Evolutionary conservation across 1,140 invertebrate genomes (phyloP), one percentile per base, ranked within the genome.

Genomic region (Lethrus apterus): DNA sequence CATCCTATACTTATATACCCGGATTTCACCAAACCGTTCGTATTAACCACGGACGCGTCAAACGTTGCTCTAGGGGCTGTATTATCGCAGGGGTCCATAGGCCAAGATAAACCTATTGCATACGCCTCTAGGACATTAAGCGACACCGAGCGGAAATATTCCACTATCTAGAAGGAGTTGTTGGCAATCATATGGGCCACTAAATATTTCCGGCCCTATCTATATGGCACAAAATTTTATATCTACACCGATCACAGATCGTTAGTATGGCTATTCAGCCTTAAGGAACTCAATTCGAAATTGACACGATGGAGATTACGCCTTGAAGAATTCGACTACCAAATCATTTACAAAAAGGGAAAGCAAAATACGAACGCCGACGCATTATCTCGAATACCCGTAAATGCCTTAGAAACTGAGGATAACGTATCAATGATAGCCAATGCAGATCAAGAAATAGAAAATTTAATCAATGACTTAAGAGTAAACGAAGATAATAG

Each of bases 41-140:
- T 54, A 7, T 41, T 65, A 21, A 57, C 56, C 8, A 59, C 57
- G 5, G 65, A 69, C 26, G 66, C 62, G 0, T 52, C 42, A 11
- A 49, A 60, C 34, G 40, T 48, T 15, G 57, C 60, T 3, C 32
- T 62, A 4, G 63, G 57, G 5, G 57, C 60, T 0, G 58, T 58
- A 19, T 47, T 56, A 35, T 58, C 52, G 8, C 60, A 67, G 44
- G 18, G n/a, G n/a, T n/a, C n/a, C n/a, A n/a, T n/a, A n/a, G n/a
- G n/a, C n/a, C n/a, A 49, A 23, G 62, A 54, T 40, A 3, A 18
- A 35, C 42, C 29, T 18, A 21, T 44, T 7, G 29, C 29, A 3
- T 44, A 17, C 21, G 30, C 30, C 3, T 46, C 44, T 20, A n/a
- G 31, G n/a, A 46, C 44, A 7, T 15, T 40, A 26, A 46, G 40